Evolutionary conservation across 2,888 invertebrate genomes (phyloP), one percentile per base, ranked within the genome.

Genomic region (Aelia acuminata): DNA sequence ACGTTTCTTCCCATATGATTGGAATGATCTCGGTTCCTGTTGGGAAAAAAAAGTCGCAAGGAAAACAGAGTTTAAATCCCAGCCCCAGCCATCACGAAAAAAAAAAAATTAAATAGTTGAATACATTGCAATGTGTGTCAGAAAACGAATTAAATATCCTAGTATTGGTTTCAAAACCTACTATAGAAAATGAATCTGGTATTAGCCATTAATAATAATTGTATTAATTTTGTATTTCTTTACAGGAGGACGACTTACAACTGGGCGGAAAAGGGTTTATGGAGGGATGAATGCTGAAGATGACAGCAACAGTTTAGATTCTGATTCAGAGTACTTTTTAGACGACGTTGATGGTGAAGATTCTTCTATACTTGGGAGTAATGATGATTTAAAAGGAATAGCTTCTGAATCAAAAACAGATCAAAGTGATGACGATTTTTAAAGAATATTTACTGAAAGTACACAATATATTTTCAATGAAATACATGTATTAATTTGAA

Each of bases 371-470:
- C 50, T 90, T 53, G 90, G 89, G 47, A 90, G 89, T 70, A 89
- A 89, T 48, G 90, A 91, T 88, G 90, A 90, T n/a, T 47, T 90
- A 35, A 90, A 90, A 80, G 89, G 89, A 35, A 53, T 89, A 43
- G 89, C 90, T n/a, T 86, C 87, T 26, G 89, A 89, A 87, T 89
- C 89, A 11, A 89, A 90, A 86, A 89, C 89, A 31, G 91, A 91
- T 18, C 91, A 90, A 8, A 91, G 90, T 88, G 91, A 91, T 85
- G 91, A 91, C 84, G 90, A 91, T 88, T 91, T 91, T 84, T 91
- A 86, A 90, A 22, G n/a, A 43, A 47, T 80, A 22, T 43, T 80
- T 43, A 11, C n/a, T n/a, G n/a, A n/a, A n/a, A n/a, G n/a, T n/a
- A n/a, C n/a, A n/a, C n/a, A n/a, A n/a, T n/a, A n/a, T n/a, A n/a